Conservation (phyloP, 2,888 invertebrate species). For the Vandiemenella viatica region DNA sequence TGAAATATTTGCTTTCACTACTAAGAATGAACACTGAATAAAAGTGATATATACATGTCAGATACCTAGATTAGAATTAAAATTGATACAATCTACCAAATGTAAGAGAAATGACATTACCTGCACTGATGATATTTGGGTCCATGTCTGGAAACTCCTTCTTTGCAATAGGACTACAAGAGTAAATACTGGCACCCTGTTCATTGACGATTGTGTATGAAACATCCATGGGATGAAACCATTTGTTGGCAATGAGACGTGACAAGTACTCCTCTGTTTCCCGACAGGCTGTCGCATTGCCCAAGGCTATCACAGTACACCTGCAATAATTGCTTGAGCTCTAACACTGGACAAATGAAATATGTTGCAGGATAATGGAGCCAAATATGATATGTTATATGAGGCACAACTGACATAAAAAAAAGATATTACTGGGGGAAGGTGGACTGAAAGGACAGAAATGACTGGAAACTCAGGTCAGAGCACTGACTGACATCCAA, state of each 20-base stretch:
- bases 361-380: no score
- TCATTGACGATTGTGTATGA: constrained; percentile 76
- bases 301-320: constrained; percentile 69
- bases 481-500: no score
- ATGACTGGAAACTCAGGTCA: no score
- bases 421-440: no score
- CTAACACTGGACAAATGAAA: neutral
- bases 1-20: no score
- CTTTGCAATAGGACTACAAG: constrained; percentile 68
- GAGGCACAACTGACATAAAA: constrained; percentile 8
- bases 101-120: no score
- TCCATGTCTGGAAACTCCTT: constrained; percentile 73
- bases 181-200: constrained; percentile 84
- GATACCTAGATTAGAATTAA: no score
- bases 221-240: constrained; percentile 39
- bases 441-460: no score
- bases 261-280: constrained; percentile 68
- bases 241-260: constrained; percentile 36
- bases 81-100: no score
- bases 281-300: constrained; percentile 81
- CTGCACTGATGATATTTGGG: constrained; percentile 64
- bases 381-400: neutral
- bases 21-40: no score
- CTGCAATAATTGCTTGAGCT: constrained; percentile 40
- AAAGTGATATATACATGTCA: no score